phyloP scores from a whole-genome alignment of 2,888 invertebrate genomes.

The Ennomos fuscantarius region DNA sequence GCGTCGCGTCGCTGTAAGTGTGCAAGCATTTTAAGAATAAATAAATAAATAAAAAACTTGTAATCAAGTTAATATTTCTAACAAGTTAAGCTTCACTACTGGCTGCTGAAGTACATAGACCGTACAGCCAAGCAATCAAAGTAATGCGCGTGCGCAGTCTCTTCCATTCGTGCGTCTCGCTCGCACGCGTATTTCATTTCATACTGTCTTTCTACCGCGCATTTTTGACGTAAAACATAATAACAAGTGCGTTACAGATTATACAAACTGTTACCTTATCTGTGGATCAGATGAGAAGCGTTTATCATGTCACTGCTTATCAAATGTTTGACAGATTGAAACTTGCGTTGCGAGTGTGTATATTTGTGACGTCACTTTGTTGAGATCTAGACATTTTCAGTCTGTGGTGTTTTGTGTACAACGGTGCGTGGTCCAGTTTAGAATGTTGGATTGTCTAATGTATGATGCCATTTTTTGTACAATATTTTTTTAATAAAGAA shows the following conservation, averaged over 20 bases:
- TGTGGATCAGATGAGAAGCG: constrained; percentile 1
- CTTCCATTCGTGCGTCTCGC: constrained; percentile 61
- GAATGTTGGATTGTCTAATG: too few relatives aligned
- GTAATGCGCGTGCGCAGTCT: constrained; percentile 52
- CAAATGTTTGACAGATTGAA: background rate
- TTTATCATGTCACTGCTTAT: background rate
- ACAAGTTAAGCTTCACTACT: constrained; percentile 5
- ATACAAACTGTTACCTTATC: background rate
- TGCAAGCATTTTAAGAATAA: too few relatives aligned
- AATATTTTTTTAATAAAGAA: too few relatives aligned
- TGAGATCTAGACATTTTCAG: too few relatives aligned
- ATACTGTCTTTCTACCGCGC: constrained; percentile 20
- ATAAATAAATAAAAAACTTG: too few relatives aligned
- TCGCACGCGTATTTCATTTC: constrained; percentile 55
- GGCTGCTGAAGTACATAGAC: constrained; percentile 1
- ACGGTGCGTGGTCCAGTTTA: too few relatives aligned
- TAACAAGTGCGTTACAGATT: background rate
- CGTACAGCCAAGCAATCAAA: constrained; percentile 22
- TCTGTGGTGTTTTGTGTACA: too few relatives aligned
- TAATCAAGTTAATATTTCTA: too few relatives aligned
- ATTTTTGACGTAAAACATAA: constrained; percentile 22
- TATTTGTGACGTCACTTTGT: too few relatives aligned
- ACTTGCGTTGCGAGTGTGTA: too few relatives aligned
- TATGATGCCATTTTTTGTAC: too few relatives aligned
- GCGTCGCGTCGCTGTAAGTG: too few relatives aligned